A percentile compares a stretch with the other conserved stretches of the same genome.
phyloP scores from a whole-genome alignment of 2,797 vertebrate genomes.

The Paratrypauchen microcephalus region DNA sequence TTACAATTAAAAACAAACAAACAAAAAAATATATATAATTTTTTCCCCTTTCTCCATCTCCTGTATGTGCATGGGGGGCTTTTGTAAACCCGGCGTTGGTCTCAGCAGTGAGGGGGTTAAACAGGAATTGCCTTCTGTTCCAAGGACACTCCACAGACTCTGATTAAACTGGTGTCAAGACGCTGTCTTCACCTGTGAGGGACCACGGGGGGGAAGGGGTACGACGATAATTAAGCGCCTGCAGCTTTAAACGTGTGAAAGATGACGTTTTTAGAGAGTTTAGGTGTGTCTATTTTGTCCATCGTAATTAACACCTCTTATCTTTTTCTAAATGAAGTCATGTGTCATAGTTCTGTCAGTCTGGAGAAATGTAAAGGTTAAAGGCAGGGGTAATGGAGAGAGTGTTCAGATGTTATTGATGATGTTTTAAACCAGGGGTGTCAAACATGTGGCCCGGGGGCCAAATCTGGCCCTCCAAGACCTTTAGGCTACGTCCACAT shows the following conservation, averaged over 20 bases:
- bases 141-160: background rate
- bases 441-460: too few relatives aligned
- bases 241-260: background rate
- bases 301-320: background rate
- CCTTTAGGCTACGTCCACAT: too few relatives aligned
- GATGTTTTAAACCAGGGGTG: too few relatives aligned
- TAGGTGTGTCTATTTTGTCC: background rate
- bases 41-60: too few relatives aligned
- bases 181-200: background rate
- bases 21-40: too few relatives aligned
- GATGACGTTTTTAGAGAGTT: background rate
- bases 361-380: too few relatives aligned
- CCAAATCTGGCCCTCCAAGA: too few relatives aligned
- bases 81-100: background rate
- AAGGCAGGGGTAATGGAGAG: too few relatives aligned
- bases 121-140: background rate
- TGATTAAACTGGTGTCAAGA: slow-evolving; percentile 7
- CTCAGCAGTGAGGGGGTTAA: background rate
- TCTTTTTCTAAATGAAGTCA: too few relatives aligned
- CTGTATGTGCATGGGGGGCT: background rate
- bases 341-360: too few relatives aligned
- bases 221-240: background rate
- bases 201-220: background rate
- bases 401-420: too few relatives aligned
- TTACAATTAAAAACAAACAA: too few relatives aligned